Evolutionary conservation across 92 coral and sea anemone species (phyloP).

Genomic region (Epizoanthus rinbou): DNA sequence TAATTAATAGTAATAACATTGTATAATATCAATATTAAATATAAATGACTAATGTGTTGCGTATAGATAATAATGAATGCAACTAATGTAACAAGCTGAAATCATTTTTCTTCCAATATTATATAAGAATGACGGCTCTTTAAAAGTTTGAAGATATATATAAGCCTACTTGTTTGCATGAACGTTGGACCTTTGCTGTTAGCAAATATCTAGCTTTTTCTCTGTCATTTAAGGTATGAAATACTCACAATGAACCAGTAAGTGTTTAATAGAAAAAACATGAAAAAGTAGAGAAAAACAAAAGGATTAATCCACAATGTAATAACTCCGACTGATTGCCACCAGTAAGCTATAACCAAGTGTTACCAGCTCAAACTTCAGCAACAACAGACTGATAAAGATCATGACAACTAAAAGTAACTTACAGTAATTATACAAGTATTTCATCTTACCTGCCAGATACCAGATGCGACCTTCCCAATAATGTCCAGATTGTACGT

Average conservation of each 20-base stretch:
- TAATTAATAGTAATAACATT: too few species aligned
- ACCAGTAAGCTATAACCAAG: background rate
- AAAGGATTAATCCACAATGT: too few species aligned
- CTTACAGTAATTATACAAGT: too few species aligned
- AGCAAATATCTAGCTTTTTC: background rate
- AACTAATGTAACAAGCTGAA: background rate
- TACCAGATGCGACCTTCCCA: slow-evolving; percentile 86
- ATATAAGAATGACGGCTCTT: too few species aligned
- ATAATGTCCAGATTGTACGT: slow-evolving; percentile 74
- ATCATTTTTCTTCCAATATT: background rate
- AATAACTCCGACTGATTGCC: too few species aligned
- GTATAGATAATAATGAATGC: background rate
- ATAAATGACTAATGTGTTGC: too few species aligned
- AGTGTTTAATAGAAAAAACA: background rate
- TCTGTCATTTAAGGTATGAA: background rate
- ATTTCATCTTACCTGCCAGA: slow-evolving; percentile 69
- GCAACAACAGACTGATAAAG: too few species aligned
- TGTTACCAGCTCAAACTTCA: background rate
- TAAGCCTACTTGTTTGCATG: background rate
- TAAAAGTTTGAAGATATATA: background rate
- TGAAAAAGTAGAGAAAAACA: too few species aligned
- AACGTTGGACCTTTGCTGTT: background rate
- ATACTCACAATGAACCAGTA: background rate
- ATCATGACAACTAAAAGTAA: too few species aligned
- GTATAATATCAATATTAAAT: too few species aligned